Evolutionary conservation across 2,888 invertebrate genomes (phyloP), one percentile per base, ranked within the genome.

Genomic region (Ochlodes sylvanus): DNA sequence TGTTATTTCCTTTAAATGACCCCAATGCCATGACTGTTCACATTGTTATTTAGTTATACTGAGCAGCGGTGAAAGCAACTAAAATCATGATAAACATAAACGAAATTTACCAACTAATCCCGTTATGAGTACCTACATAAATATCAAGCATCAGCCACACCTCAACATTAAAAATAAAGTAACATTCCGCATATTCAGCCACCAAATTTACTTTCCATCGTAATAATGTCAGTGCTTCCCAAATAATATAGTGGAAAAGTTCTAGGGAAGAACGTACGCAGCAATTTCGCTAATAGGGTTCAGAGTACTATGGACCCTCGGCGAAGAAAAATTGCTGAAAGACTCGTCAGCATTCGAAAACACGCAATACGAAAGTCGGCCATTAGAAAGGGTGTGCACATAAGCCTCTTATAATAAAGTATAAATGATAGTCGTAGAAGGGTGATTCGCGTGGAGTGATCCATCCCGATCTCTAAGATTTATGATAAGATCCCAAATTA

Each of bases 401-500:
- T 82, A 82, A 86, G 80, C 79, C 78, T 79, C 78, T 81, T 83
- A 87, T 87, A 86, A 85, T 86, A 85, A 82, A 86, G 82, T 83
- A 84, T 80, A 85, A 85, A 83, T 82, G 80, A 84, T 81, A 82
- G 80, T 78, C 74, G 73, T 66, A 70, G 74, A 76, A 79, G 76
- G 78, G 78, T 71, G 76, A 75, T 75, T 73, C 72, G 70, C 68
- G 72, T 68, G 63, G 73, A 76, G 77, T 84, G 83, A 85, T 85
- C 82, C 82, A 82, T 86, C 77, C 78, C 79, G 79, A 79, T 76
- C 75, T 78, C 72, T 63, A 81, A 87, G 86, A 89, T 89, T 89
- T 88, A 89, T 87, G 84, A 84, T 80, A 81, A 82, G 81, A 82
- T 77, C 78, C 79, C 78, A 87, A 87, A 84, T 87, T 86, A 80